Percentiles rank a stretch among this genome's conserved stretches.
phyloP scores from a whole-genome alignment of 1,140 invertebrate species.

The Zophobas atratus region DNA sequence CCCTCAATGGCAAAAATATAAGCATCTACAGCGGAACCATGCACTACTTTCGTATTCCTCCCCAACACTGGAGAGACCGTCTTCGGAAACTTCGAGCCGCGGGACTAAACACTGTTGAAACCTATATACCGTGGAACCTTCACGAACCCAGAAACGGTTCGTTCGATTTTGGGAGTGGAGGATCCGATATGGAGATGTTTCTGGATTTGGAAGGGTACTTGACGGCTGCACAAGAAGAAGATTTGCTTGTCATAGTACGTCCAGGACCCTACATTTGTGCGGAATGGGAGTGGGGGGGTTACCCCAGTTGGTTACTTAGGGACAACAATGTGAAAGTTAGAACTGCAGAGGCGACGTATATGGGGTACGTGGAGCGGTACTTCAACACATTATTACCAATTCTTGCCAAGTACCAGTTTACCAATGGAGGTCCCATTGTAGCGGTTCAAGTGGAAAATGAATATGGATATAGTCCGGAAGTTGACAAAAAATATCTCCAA shows the following conservation, averaged over 20 bases:
- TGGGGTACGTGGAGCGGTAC: too few species aligned
- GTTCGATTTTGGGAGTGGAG: conserved; percentile 75
- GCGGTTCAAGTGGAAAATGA: too few species aligned
- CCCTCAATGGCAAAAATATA: conserved; percentile 57
- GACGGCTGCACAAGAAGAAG: conserved; percentile 83
- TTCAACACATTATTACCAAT: too few species aligned
- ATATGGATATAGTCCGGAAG: too few species aligned
- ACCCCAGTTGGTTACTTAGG: conserved; percentile 55
- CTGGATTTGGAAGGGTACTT: conserved; percentile 77
- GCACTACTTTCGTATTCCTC: conserved; percentile 91
- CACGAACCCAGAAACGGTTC: conserved; percentile 79
- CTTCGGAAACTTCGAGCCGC: conserved; percentile 83
- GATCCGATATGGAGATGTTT: conserved; percentile 79
- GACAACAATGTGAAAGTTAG: too few species aligned
- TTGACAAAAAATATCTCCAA: too few species aligned
- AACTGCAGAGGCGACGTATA: too few species aligned
- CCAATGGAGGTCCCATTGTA: too few species aligned
- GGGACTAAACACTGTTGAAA: conserved; percentile 91
- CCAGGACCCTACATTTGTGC: conserved; percentile 95
- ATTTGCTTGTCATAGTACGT: conserved; percentile 86
- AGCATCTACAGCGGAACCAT: conserved; percentile 78
- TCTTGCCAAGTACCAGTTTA: too few species aligned
- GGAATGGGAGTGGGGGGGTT: conserved; percentile 76
- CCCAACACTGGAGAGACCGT: conserved; percentile 70
- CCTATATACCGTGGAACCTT: conserved; percentile 95